A percentile compares a stretch with the other conserved stretches of the same genome.
Evolutionary conservation across 2,888 invertebrate species (phyloP).

Genomic region (Tenthredo notha): DNA sequence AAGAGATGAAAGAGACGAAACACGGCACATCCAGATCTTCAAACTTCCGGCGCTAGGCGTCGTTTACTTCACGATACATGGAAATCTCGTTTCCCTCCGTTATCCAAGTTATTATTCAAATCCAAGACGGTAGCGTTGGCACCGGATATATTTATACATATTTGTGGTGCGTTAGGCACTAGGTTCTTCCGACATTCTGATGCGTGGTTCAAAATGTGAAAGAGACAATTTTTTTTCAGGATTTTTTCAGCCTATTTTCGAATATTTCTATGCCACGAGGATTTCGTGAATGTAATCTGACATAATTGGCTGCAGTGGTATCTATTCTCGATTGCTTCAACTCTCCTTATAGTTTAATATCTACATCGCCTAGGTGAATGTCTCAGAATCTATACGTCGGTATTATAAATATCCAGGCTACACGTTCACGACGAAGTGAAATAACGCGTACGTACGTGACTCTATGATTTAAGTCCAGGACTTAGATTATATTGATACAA

Average conservation of each 20-base stretch:
- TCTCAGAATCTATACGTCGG: not conserved
- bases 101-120: constrained; percentile 43
- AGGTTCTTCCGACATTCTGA: constrained; percentile 6
- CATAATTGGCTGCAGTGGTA: not conserved
- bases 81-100: constrained; percentile 40
- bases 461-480: not conserved
- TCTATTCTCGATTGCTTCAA: not conserved
- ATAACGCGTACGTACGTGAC: not conserved
- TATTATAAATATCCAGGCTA: not conserved
- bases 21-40: constrained; percentile 3
- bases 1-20: constrained; percentile 5
- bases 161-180: constrained; percentile 19
- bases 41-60: constrained; percentile 24
- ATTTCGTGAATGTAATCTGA: not conserved
- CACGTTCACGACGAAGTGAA: not conserved
- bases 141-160: constrained; percentile 42
- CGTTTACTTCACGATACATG: constrained; percentile 38
- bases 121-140: not conserved
- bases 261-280: not conserved
- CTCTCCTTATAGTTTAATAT: not conserved
- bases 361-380: not conserved
- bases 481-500: not conserved
- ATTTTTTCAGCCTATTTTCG: not conserved
- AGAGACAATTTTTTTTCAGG: not conserved
- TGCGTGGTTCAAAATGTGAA: not conserved